Evolutionary conservation across 2,113 vertebrate genomes (phyloP), one percentile per base, ranked within the genome.

Genomic region (Capreolus pygargus): DNA sequence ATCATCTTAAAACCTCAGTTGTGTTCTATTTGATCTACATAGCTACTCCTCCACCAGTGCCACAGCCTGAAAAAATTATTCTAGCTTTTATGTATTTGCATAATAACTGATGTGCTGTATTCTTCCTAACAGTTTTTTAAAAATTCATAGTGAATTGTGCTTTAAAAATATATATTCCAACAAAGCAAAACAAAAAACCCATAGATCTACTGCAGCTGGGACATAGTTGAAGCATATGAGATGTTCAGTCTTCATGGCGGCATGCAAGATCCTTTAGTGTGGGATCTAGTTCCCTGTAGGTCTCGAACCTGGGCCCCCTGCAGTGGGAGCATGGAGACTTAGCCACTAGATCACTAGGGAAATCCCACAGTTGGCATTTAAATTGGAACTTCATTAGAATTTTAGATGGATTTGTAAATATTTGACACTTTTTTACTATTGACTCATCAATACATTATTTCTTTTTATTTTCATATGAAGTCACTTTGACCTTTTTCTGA

Each of bases 331-430:
- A 14, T 27, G 39, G 39, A 76, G 70, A 43, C 12, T 43, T 76
- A 76, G 70, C 39, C 23, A 43, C 23, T 76, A 27, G 12, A 25
- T 43, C 39, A 76, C 39, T 43, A 43, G 39, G 12, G 70, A 43
- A 74, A 16, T 76, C 70, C 70, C 6, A 36, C 6, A 64, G n/a
- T 6, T 70, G 33, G 15, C 11, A 52, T 25, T 94, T 94, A 79
- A 27, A 94, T 79, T 84, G 78, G 28, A 94, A 95, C 91, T 94
- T 82, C 43, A 61, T 74, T 79, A 61, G 28, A 70, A 6, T 84
- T 94, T 86, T 86, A 54, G 54, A 50, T 54, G 25, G 36, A 83
- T 86, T 58, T 96, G 57, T 19, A 96, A 87, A 91, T 93, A 93
- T 52, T 96, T 93, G 52, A 60, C 27, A 54, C 19, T 45, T 74